These are phyloP conservation scores for Eunapius fragilis DNA, from an alignment of 37 sponge, comb jelly and placozoan genomes.

Conservation along the genomic window DNA sequence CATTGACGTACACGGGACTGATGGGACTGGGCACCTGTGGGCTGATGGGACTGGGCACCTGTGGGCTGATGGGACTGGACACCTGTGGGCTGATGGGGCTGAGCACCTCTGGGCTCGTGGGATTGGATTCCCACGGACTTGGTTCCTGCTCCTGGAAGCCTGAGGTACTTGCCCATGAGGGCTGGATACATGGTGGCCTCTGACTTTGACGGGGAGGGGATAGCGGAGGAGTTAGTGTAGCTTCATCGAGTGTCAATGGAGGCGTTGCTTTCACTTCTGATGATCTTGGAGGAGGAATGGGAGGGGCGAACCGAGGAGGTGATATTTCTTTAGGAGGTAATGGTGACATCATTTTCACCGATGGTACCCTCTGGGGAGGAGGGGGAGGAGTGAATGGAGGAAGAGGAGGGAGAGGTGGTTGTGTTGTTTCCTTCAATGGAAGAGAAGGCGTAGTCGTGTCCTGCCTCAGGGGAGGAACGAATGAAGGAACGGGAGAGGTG, in stretches of 20 bases:
- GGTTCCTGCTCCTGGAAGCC: too few relatives aligned
- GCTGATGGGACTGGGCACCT: too few relatives aligned
- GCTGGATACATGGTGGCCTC: too few relatives aligned
- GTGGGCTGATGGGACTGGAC: too few relatives aligned
- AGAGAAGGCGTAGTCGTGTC: too few relatives aligned
- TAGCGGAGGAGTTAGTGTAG: neutral
- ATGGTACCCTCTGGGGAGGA: neutral
- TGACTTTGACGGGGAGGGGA: too few relatives aligned
- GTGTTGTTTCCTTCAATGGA: too few relatives aligned
- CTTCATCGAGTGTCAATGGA: neutral
- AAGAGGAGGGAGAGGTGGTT: conserved; percentile 7
- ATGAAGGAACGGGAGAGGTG: too few relatives aligned
- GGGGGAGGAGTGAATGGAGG: conserved; percentile 16
- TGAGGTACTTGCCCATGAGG: neutral
- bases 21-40: neutral
- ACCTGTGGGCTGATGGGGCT: neutral
- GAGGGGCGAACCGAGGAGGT: neutral
- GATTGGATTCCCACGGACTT: neutral
- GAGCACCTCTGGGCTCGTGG: neutral
- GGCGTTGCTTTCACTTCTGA: neutral
- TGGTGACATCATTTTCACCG: neutral
- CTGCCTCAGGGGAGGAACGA: too few relatives aligned
- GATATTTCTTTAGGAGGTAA: neutral
- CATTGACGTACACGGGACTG: neutral
- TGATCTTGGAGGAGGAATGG: neutral